Conservation (phyloP, 2,113 vertebrate genomes). For the Microcebus ravelobensis region DNA sequence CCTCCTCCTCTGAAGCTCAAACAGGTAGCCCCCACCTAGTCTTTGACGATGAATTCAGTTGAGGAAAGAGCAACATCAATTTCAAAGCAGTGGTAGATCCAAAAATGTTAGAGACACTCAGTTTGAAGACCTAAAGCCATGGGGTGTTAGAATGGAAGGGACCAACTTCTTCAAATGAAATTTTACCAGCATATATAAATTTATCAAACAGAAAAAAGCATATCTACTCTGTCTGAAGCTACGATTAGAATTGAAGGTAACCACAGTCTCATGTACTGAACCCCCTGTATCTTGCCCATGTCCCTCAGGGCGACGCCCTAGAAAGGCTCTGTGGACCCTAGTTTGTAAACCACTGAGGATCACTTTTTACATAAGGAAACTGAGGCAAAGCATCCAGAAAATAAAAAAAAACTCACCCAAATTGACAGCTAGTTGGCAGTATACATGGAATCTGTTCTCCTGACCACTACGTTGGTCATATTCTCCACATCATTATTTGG, state of each 20-base stretch:
- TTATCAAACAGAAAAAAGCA: conserved; percentile 2
- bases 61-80: background rate
- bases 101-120: background rate
- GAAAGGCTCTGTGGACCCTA: background rate
- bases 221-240: background rate
- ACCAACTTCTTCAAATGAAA: conserved; percentile 18
- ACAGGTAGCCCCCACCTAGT: background rate
- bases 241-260: background rate
- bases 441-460: background rate
- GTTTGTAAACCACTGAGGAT: conserved; percentile 3
- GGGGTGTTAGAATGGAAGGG: background rate
- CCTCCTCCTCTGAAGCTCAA: background rate
- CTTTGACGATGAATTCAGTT: background rate
- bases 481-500: background rate
- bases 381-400: background rate
- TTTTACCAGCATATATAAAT: background rate
- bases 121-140: background rate
- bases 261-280: background rate
- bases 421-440: background rate
- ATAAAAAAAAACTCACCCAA: background rate
- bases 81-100: background rate
- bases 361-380: background rate
- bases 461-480: background rate
- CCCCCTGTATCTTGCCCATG: background rate
- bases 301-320: background rate